Percentiles rank a stretch among this genome's conserved stretches.
Conservation (phyloP, 2,113 vertebrate species). For the Maylandia zebra region DNA sequence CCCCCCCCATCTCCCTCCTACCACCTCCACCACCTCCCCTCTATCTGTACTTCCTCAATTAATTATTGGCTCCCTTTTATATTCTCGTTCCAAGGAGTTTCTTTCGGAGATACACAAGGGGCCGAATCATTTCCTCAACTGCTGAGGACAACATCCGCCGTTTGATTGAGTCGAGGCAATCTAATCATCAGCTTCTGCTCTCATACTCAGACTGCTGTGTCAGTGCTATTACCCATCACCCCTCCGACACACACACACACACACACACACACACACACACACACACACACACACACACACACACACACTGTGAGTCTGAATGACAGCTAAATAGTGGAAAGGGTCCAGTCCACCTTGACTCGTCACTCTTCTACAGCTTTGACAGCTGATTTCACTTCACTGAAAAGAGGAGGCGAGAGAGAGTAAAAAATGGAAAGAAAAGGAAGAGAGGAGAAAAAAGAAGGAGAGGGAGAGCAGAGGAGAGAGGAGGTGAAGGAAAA, state of each 20-base stretch:
- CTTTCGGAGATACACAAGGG: neutral
- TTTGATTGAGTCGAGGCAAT: conserved; percentile 32
- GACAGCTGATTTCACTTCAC: conserved; percentile 13
- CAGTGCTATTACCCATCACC: conserved; percentile 6
- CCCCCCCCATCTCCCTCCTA: neutral
- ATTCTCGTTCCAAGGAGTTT: neutral
- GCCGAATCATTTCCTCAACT: conserved; percentile 22
- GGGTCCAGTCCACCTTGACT: conserved; percentile 8
- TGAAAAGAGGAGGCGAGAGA: neutral
- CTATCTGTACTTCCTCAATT: conserved; percentile 43
- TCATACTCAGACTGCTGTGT: conserved; percentile 35
- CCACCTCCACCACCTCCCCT: neutral
- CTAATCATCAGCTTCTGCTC: conserved; percentile 44
- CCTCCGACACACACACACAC: conserved; percentile 1
- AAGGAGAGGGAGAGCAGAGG: too few species aligned
- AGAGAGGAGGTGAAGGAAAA: neutral
- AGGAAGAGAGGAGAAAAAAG: neutral
- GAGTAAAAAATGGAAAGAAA: neutral
- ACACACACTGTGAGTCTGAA: neutral
- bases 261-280: neutral
- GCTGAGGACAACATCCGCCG: conserved; percentile 30
- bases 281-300: conserved; percentile 10
- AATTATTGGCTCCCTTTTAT: conserved; percentile 36
- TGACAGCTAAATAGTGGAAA: neutral
- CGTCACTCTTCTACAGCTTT: conserved; percentile 24